Percentiles rank a stretch among this genome's conserved stretches.
These are phyloP conservation scores for Limulus polyphemus DNA, from an alignment of 2,888 invertebrate species.

Conservation along the genomic window DNA sequence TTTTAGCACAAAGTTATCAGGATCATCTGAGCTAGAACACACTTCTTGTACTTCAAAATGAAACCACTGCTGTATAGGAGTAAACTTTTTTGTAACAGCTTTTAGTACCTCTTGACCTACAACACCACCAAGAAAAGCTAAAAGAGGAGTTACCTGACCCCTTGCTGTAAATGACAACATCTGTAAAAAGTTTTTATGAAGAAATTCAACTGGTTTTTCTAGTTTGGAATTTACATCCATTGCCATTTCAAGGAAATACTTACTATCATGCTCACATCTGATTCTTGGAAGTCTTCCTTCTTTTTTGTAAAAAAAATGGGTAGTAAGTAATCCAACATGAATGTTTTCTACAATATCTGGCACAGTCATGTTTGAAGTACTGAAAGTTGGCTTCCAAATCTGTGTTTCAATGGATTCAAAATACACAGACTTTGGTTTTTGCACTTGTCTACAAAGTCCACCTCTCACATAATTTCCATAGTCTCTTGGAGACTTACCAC, in stretches of 20 bases:
- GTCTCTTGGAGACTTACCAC: background rate
- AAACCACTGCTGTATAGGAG: slow-evolving; percentile 36
- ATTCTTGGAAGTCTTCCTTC: slow-evolving; percentile 5
- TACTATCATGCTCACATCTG: slow-evolving; percentile 1
- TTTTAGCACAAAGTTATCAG: background rate
- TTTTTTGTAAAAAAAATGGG: slow-evolving; percentile 3
- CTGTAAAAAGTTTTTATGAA: background rate
- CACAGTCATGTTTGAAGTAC: background rate
- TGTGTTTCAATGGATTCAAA: slow-evolving; percentile 9
- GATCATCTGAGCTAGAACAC: too few species aligned
- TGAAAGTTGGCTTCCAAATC: slow-evolving; percentile 5
- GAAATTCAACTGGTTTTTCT: background rate
- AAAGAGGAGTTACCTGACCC: background rate
- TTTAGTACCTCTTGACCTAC: slow-evolving; percentile 39
- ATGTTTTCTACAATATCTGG: background rate
- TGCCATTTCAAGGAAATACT: slow-evolving; percentile 1
- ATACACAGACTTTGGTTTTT: slow-evolving; percentile 3
- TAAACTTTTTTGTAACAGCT: slow-evolving; percentile 38
- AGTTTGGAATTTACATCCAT: background rate
- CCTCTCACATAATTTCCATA: slow-evolving; percentile 8
- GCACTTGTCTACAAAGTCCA: slow-evolving; percentile 5
- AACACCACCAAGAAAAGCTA: slow-evolving; percentile 33
- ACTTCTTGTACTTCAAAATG: background rate
- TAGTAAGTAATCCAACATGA: slow-evolving; percentile 7
- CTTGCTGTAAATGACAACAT: background rate